phyloP scores from a whole-genome alignment of 2,797 vertebrate species.

The Heteromormyrus szaboi region DNA sequence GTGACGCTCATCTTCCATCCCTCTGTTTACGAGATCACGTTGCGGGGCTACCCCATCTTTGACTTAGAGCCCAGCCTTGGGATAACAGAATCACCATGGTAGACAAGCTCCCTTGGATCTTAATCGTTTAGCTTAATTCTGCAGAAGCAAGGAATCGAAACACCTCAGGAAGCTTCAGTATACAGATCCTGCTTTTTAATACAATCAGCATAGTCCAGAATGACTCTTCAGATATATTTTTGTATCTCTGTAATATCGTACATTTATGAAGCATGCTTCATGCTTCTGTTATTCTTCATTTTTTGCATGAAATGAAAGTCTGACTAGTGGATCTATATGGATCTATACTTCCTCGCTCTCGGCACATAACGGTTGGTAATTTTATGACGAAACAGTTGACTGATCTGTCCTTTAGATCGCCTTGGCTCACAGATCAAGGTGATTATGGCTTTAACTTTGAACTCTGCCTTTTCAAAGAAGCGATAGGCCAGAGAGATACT shows the following conservation, averaged over 20 bases:
- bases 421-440: conserved; percentile 22
- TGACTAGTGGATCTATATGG: neutral
- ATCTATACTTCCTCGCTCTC: neutral
- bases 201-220: neutral
- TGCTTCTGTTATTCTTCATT: neutral
- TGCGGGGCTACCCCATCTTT: neutral
- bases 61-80: neutral
- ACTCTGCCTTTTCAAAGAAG: conserved; percentile 13
- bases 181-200: conserved; percentile 11
- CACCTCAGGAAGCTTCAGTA: neutral
- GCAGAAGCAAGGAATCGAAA: neutral
- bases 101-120: neutral
- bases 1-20: neutral
- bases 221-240: neutral
- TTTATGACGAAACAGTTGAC: neutral
- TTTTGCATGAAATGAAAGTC: neutral
- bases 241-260: neutral
- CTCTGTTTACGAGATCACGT: neutral
- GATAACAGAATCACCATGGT: conserved; percentile 11
- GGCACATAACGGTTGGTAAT: neutral
- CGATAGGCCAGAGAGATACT: neutral
- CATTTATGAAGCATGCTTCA: neutral
- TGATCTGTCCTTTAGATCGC: conserved; percentile 9
- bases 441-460: conserved; percentile 18
- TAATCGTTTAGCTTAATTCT: conserved; percentile 15